Conservation (phyloP, 53 echinoderm and acorn worm species). For the Patiria pectinifera region DNA sequence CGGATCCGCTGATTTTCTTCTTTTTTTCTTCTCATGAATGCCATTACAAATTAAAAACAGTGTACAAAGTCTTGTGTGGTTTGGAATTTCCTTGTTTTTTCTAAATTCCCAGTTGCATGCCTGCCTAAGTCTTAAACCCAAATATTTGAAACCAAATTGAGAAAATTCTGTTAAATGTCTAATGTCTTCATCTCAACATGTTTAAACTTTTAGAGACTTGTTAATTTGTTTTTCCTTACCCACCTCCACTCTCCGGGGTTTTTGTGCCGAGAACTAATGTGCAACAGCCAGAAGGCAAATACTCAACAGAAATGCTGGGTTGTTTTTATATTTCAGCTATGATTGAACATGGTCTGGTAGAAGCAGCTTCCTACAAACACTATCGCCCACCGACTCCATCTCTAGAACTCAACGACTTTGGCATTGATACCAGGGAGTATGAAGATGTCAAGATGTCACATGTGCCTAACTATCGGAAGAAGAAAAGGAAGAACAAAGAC, state of each 20-base stretch:
- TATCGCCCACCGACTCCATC: conserved; percentile 76
- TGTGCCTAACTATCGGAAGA: conserved; percentile 81
- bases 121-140: neutral
- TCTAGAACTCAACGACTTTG: conserved; percentile 84
- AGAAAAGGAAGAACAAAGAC: conserved; percentile 24
- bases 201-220: too few relatives aligned
- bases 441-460: conserved; percentile 85
- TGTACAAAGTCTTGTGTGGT: too few relatives aligned
- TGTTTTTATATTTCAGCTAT: conserved; percentile 72
- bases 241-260: too few relatives aligned
- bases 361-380: conserved; percentile 84
- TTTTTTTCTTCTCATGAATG: too few relatives aligned
- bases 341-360: conserved; percentile 84
- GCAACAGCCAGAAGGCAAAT: neutral
- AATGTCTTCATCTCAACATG: too few relatives aligned
- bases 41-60: too few relatives aligned
- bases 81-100: too few relatives aligned
- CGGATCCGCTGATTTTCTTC: too few relatives aligned
- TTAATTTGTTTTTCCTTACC: neutral
- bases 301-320: neutral
- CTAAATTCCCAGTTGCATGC: too few relatives aligned
- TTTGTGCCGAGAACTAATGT: neutral
- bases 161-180: neutral
- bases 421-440: conserved; percentile 92
- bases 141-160: neutral